Evolutionary conservation across 2,888 invertebrate species (phyloP).

Genomic region (Sycophila texana): DNA sequence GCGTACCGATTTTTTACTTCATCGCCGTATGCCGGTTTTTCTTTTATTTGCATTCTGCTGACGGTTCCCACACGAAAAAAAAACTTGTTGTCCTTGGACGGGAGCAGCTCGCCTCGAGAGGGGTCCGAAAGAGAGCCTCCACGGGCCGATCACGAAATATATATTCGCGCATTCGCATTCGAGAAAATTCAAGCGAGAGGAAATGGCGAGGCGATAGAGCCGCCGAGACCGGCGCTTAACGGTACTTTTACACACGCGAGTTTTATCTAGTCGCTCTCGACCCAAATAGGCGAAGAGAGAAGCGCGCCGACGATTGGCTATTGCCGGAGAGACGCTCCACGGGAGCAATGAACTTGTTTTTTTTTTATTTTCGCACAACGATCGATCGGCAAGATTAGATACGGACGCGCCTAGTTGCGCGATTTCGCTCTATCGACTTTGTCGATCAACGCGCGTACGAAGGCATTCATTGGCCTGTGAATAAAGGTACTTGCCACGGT

Average conservation of each 20-base stretch:
- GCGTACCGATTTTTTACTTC: background rate
- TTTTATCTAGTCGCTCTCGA: constrained; percentile 8
- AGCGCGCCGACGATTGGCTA: constrained; percentile 12
- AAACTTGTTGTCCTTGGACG: constrained; percentile 65
- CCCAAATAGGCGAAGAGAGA: constrained; percentile 26
- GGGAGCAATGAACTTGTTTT: constrained; percentile 49
- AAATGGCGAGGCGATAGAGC: constrained; percentile 2
- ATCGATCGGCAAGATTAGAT: no score
- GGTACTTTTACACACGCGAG: constrained; percentile 20
- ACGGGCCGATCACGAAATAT: no score
- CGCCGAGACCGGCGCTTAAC: background rate
- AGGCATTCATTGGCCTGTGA: no score
- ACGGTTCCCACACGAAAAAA: constrained; percentile 65
- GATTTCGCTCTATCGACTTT: background rate
- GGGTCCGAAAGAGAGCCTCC: no score
- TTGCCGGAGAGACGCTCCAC: constrained; percentile 3
- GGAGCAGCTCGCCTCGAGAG: background rate
- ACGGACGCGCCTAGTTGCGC: background rate
- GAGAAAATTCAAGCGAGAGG: constrained; percentile 34
- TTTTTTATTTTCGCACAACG: background rate
- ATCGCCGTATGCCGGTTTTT: no score
- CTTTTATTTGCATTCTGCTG: background rate
- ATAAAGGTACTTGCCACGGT: background rate
- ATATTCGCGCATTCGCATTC: background rate
- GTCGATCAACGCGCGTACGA: background rate